Evolutionary conservation across 2,113 vertebrate genomes (phyloP), one percentile per base, ranked within the genome.

Genomic region (Bos javanicus): DNA sequence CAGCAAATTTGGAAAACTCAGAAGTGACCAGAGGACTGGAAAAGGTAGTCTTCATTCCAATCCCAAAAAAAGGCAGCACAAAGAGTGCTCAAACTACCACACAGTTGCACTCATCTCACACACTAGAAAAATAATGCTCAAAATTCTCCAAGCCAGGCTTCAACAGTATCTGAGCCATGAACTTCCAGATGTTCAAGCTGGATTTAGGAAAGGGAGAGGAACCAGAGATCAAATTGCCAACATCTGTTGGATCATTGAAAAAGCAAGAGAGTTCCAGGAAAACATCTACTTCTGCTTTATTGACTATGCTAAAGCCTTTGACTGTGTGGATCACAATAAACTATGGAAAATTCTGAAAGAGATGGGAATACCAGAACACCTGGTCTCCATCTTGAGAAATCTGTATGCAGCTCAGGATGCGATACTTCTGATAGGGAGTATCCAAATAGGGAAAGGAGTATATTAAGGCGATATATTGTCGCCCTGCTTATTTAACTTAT

Each of bases 231-330:
- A 36, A 67, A 21, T 36, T 67, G 33, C 64, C 33, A 67, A 10
- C 2, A 2, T 67, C 64, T 0, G 1, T 19, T 36, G 33, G 1
- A 36, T 36, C 17, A 36, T 11, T 2, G 17, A 36, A 67, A 67
- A n/a, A 36, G 33, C 4, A 67, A 36, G 1, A 67, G 9, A 67
- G 33, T 67, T 67, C 17, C 8, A 21, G 3, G 7, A n/a, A 67
- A 67, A 67, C 4, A 67, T 9, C 16, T 67, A n/a, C 17, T 67
- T n/a, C 16, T 67, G 30, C 16, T 19, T 67, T n/a, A 67, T n/a
- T 2, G 33, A 67, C 62, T n/a, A 67, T n/a, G 16, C 7, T 16
- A n/a, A 67, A n/a, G 62, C 7, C 16, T 67, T 67, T n/a, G 62
- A 8, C 15, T 64, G 4, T 67, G 64, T n/a, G 62, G 64, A 36